Evolutionary conservation across 2,888 invertebrate genomes (phyloP), one percentile per base, ranked within the genome.

Genomic region (Melieria crassipennis): DNA sequence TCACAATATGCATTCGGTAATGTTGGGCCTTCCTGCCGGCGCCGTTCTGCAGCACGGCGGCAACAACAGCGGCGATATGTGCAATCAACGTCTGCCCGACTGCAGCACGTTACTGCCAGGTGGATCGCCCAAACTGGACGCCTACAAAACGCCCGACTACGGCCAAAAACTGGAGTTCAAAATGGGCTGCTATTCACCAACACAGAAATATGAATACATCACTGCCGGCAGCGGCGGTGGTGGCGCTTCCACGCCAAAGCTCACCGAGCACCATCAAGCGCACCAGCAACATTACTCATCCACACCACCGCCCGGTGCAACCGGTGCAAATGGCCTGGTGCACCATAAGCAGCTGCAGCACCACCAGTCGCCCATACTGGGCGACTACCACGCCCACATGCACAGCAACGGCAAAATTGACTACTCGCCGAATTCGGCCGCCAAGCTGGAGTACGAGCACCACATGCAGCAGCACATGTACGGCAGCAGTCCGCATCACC

Each of bases 1-100:
- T 30, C 90, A 91, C 79, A 89, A 90, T 77, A 90, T 92, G 76
- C 91, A 92, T 85, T 79, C 84, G 45, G 91, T 91, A 74, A 92
- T 92, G 92, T 84, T 92, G 69, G 91, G 91, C 11, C 86, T 91
- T 72, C 88, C 89, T 73, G 57, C 76, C 9, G 76, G 74, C 10
- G 64, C 78, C 3, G 79, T 79, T n/a, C 75, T 79, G 11, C 80
- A 79, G 60, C 81, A 78, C 62, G 74, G 71, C 5, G 75, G 52
- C 52, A 52, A 52, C 10, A 74, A 75, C 7, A 75, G 76, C n/a
- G 75, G 67, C 42, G 84, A 85, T 43, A 78, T 85, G 30, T 87
- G 85, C 75, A 79, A 80, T 42, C 85, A 85, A 71, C 81, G 87
- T 13, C 75, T 87, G 65, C 87, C 87, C 13, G 87, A 87, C 73